Percentiles rank a stretch among this genome's conserved stretches.
phyloP scores from a whole-genome alignment of 1,140 invertebrate species.

The Brachionus sp. region DNA sequence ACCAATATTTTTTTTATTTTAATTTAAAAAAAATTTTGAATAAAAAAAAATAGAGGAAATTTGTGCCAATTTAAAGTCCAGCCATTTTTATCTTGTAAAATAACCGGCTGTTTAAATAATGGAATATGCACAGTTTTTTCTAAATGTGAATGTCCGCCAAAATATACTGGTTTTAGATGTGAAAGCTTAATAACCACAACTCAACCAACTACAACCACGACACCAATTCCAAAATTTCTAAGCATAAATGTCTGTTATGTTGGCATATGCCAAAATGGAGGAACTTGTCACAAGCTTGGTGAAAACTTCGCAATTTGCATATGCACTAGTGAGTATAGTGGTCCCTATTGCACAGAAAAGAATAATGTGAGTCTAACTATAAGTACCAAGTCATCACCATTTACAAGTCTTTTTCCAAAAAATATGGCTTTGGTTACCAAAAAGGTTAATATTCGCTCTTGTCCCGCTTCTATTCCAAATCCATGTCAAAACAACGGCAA shows the following conservation, averaged over 20 bases:
- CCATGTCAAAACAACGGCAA: conserved; percentile 31
- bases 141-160: conserved; percentile 13
- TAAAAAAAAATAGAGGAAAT: neutral
- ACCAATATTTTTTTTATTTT: neutral
- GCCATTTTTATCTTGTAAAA: conserved; percentile 39
- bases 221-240: neutral
- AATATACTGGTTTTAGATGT: conserved; percentile 28
- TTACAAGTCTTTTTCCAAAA: neutral
- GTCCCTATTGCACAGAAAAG: conserved; percentile 30
- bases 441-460: neutral
- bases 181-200: neutral
- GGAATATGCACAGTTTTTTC: conserved; percentile 4
- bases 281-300: neutral
- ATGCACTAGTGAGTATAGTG: neutral
- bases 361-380: neutral
- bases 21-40: too few relatives aligned
- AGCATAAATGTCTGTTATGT: conserved; percentile 32
- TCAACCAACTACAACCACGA: neutral
- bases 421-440: neutral
- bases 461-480: conserved; percentile 26
- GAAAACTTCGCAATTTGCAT: conserved; percentile 12
- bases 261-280: conserved; percentile 36
- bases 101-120: conserved; percentile 26
- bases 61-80: neutral
- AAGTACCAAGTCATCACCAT: neutral